A percentile compares a stretch with the other conserved stretches of the same genome.
These are phyloP conservation scores for Clunio marinus DNA, from an alignment of 2,888 invertebrate species.

Conservation along the genomic window DNA sequence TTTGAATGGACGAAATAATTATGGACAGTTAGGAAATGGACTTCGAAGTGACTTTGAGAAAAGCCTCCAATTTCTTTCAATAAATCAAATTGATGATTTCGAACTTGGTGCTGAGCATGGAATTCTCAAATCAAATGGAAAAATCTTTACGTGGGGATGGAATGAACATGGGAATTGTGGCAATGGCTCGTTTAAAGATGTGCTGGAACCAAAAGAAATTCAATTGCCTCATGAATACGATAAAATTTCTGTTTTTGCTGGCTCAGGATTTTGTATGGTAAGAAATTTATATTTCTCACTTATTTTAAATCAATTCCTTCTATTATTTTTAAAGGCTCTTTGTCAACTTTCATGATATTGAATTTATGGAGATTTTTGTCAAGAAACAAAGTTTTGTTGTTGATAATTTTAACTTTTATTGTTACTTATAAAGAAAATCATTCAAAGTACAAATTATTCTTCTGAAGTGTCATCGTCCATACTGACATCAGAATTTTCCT, in stretches of 20 bases:
- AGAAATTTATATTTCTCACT: too few relatives aligned
- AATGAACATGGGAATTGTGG: slow-evolving; percentile 87
- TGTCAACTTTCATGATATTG: too few relatives aligned
- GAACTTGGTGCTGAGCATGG: slow-evolving; percentile 76
- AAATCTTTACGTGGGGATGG: slow-evolving; percentile 80
- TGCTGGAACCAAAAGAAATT: slow-evolving; percentile 41
- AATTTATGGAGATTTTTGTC: too few relatives aligned
- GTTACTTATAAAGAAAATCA: too few relatives aligned
- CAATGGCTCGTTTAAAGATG: slow-evolving; percentile 53
- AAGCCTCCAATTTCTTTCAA: slow-evolving; percentile 51
- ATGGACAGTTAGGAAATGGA: slow-evolving; percentile 66
- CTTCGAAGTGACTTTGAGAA: not conserved
- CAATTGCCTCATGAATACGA: not conserved
- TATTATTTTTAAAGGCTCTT: too few relatives aligned
- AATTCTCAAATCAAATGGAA: slow-evolving; percentile 62
- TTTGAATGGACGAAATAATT: slow-evolving; percentile 76
- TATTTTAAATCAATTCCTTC: too few relatives aligned
- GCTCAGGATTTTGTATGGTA: slow-evolving; percentile 33
- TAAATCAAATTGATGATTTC: slow-evolving; percentile 31
- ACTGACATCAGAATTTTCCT: not conserved
- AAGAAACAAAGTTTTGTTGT: too few relatives aligned
- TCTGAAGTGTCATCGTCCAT: slow-evolving; percentile 30
- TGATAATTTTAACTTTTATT: too few relatives aligned
- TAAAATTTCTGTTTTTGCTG: not conserved
- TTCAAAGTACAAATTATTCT: too few relatives aligned